Evolutionary conservation across 1,140 invertebrate species (phyloP), one percentile per base, ranked within the genome.

Genomic region (Sipha flava): DNA sequence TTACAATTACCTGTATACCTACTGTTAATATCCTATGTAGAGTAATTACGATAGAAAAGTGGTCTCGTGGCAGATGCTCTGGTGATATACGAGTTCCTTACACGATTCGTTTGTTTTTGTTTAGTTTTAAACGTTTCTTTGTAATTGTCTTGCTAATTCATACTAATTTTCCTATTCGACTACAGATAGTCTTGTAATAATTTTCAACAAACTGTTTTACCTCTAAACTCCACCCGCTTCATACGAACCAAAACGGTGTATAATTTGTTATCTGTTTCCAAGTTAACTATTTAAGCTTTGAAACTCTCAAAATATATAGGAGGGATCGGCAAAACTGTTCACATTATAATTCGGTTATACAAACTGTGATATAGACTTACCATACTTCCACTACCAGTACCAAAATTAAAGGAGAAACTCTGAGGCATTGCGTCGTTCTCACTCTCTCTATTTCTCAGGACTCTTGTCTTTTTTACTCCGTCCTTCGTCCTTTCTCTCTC

Each of bases 261-360:
- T 54, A 75, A 75, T 75, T 75, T 75, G 72, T 75, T 75, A 75
- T 75, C 72, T 54, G 49, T 75, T 75, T 37, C 72, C 72, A 52
- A 54, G 47, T 54, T 34, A 37, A 75, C 47, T 31, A 49, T 54
- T 54, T 75, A 54, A 37, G 72, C 72, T 75, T 75, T 37, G 72
- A 72, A 72, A 72, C 45, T 47, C 18, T 72, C 43, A 14, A 52
- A 75, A 75, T 31, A 72, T 45, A 68, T 45, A 34, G 47, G 16
- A n/a, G 23, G 21, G 40, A 43, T 29, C 31, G 31, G 26, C 47
- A 52, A 49, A 14, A 75, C 72, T 31, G 72, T 34, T 52, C 45
- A 31, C 47, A 52, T 54, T 75, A 75, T 75, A 75, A 72, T 72
- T 72, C 23, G 43, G 43, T 72, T 72, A 52, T 49, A 31, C 43